These are phyloP conservation scores for Folsomia manolachei DNA, from an alignment of 2,888 invertebrate species.

Conservation along the genomic window DNA sequence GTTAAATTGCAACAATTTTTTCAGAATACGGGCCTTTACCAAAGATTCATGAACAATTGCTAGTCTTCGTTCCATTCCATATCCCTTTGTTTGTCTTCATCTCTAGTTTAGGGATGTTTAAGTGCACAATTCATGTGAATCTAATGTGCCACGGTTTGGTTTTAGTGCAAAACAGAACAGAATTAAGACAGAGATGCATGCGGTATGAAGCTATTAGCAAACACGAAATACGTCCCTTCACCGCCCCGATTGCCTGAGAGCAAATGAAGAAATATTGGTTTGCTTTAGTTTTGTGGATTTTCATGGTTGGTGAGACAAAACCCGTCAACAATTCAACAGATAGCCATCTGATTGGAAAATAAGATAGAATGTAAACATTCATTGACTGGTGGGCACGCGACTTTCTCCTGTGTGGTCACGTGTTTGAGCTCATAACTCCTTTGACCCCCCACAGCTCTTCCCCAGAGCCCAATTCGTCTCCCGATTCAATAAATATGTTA, in stretches of 20 bases:
- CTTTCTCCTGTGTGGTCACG: conserved; percentile 30
- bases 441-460: conserved; percentile 35
- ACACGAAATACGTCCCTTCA: not conserved
- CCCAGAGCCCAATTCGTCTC: not conserved
- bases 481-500: conserved; percentile 6
- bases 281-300: conserved; percentile 14
- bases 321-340: conserved; percentile 45
- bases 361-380: conserved; percentile 47
- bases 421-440: conserved; percentile 21
- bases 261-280: conserved; percentile 27
- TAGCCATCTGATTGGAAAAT: conserved; percentile 37
- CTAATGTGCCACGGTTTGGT: not conserved
- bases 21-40: no score
- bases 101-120: not conserved
- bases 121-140: not conserved
- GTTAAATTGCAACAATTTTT: no score
- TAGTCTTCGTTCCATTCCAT: no score
- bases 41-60: no score
- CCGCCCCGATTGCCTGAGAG: not conserved
- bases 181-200: not conserved
- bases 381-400: conserved; percentile 41
- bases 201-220: not conserved
- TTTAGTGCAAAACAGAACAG: no score
- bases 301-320: conserved; percentile 33
- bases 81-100: not conserved